These are phyloP conservation scores for Torymus tubicola DNA, from an alignment of 2,888 invertebrate species.

Conservation along the genomic window DNA sequence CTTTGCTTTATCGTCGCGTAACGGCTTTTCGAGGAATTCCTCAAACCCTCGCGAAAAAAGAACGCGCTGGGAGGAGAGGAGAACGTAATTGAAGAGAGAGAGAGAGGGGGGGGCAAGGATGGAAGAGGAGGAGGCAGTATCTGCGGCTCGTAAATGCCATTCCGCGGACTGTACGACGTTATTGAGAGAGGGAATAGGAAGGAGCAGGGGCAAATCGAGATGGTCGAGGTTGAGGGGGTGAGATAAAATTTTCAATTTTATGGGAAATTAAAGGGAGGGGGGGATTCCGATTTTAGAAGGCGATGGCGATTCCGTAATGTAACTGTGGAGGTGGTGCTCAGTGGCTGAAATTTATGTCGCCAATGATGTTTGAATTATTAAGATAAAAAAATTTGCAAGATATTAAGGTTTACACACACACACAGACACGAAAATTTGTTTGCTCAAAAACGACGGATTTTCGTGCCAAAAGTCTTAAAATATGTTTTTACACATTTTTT, in stretches of 20 bases:
- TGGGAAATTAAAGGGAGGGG: neutral
- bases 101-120: no score
- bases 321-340: neutral
- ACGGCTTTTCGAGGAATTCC: constrained; percentile 19
- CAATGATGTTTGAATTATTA: no score
- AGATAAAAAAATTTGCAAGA: no score
- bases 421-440: no score
- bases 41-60: constrained; percentile 15
- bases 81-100: constrained; percentile 41
- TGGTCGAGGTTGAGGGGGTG: neutral
- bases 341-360: no score
- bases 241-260: constrained; percentile 9
- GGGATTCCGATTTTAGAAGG: neutral
- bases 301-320: neutral
- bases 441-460: no score
- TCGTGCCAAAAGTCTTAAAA: no score
- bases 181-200: neutral
- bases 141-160: constrained; percentile 33
- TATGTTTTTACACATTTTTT: no score
- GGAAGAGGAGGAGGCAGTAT: constrained; percentile 44
- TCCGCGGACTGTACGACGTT: neutral
- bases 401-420: no score
- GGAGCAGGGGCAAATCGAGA: neutral
- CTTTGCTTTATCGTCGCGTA: constrained; percentile 39
- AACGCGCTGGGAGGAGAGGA: neutral